Base-by-base conservation (phyloP, 1,140 invertebrate genomes). In the Rhopalosiphum maidis region DNA sequence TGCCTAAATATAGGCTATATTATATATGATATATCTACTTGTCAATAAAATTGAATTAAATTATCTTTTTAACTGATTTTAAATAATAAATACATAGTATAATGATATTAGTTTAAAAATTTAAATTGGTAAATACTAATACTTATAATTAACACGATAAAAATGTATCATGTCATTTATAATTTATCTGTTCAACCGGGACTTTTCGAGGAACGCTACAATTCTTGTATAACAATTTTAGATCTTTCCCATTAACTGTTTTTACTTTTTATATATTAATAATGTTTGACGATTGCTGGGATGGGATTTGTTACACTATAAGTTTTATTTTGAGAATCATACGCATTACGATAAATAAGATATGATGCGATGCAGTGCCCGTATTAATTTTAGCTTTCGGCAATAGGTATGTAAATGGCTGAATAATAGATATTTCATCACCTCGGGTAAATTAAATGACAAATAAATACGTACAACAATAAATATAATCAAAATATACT, bases 341-440 rank as follows among this genome's bases (percentile, higher is more conserved):
- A 77, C 60, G 60, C 30, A n/a, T 77, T n/a, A n/a, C 60, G 60
- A 30, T 68, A n/a, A 15, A 68, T 68, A 30, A 30, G 7, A 60
- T 43, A 86, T 43, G 37, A 86, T 87, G 85, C 15, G 85, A 48
- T 30, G 18, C 15, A 43, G 41, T 30, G 37, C 9, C 0, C 25
- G 18, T 87, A 43, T 46, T 87, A 87, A 46, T 87, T n/a, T 87
- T 87, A 43, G 43, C 85, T 48, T 87, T 87, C 43, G 85, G 35
- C 15, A 48, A 87, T 21, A 87, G 85, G 43, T 60, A 60, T 77
- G n/a, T n/a, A 68, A 68, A n/a, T n/a, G 60, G 60, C 30, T 11
- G 4, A 77, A 77, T 77, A n/a, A 48, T 87, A 43, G 15, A 87
- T 6, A 87, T 87, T 22, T 48, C 85, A 43, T 87, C 85, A 87